Evolutionary conservation across 2,113 vertebrate species (phyloP).

Genomic region (Laticauda colubrina): DNA sequence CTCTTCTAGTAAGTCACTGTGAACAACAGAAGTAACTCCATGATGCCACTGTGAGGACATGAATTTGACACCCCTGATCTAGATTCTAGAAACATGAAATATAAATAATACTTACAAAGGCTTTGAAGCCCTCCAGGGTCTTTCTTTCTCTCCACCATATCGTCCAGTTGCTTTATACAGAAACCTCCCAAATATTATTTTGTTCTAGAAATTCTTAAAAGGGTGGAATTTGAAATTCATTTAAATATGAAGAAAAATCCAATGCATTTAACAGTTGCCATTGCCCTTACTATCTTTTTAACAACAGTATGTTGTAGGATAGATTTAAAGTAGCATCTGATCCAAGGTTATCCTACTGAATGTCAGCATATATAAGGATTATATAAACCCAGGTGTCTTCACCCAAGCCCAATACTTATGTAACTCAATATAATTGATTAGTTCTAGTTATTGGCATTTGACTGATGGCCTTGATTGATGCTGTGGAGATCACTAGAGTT

Average conservation of each 20-base stretch:
- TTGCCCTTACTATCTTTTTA: neutral
- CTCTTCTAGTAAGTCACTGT: neutral
- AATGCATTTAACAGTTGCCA: neutral
- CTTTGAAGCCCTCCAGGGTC: neutral
- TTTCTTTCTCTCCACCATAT: neutral
- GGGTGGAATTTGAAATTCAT: neutral
- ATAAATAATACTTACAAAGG: neutral
- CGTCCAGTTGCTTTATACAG: neutral
- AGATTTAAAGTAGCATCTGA: neutral
- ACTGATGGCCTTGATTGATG: neutral
- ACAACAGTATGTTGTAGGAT: neutral
- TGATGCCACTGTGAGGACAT: too few species aligned
- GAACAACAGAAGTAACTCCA: neutral
- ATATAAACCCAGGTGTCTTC: neutral
- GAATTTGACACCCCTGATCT: too few species aligned
- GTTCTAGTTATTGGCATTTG: neutral
- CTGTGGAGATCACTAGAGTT: neutral
- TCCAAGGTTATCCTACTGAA: too few species aligned
- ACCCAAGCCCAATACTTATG: neutral
- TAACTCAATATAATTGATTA: neutral
- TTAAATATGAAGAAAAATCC: neutral
- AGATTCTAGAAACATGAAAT: neutral
- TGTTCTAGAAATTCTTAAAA: neutral
- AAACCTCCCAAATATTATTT: neutral
- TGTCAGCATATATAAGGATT: too few species aligned